Evolutionary conservation across 2,888 invertebrate genomes (phyloP), one percentile per base, ranked within the genome.

Genomic region (Tipula helvola): DNA sequence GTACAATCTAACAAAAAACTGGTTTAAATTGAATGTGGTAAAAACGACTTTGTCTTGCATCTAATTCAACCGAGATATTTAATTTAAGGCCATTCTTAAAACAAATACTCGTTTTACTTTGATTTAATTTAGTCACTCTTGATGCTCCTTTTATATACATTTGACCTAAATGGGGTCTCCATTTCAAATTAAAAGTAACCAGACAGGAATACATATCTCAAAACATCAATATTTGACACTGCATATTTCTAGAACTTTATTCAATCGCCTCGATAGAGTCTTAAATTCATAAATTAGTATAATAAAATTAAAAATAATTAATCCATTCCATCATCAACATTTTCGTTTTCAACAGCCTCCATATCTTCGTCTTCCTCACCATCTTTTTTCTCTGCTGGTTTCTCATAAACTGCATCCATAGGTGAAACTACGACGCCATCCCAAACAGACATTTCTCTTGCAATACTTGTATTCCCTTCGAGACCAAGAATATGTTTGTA

Each of bases 391-490:
- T 96, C 96, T 44, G 93, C 92, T 36, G 94, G 94, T 89, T 95
- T 96, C 89, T 97, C 97, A 91, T 98, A 99, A 0, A 98, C 98
- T 88, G 96, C 95, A 88, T 98, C 97, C n/a, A 98, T 93, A 0
- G 99, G 98, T 0, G 97, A 97, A 0, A 99, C 98, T 0, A 98
- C 97, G 1, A 99, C 97, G 0, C 98, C 98, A 90, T 98, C 96
- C 98, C 98, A 98, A 18, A 98, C 97, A 0, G 97, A 97, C 95
- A 98, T 97, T 92, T 98, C 98, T 0, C 96, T 92, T 12, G 92
- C 93, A 88, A 93, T 92, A 71, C 92, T 92, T 0, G 92, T 91
- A 88, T 92, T 93, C 5, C 93, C 93, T 88, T 93, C 93, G 47
- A 92, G 87, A 5, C 95, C 98, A 0, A 98, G 92, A 87, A 99